Conservation (phyloP, 2,113 vertebrate species). For the human region DNA sequence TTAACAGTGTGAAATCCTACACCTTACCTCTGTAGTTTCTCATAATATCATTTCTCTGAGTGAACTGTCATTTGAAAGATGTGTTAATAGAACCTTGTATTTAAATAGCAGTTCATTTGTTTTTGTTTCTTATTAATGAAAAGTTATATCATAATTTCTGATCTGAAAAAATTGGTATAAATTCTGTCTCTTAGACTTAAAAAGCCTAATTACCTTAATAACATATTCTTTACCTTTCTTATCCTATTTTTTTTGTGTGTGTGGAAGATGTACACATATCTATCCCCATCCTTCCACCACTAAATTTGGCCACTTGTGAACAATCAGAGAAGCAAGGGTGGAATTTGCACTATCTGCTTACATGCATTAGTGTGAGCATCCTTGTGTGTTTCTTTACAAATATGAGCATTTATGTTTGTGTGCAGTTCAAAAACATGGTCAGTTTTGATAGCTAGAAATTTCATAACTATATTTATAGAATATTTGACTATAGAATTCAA, state of each 20-base stretch:
- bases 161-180: not conserved
- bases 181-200: not conserved
- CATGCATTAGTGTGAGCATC: not conserved
- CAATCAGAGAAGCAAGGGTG: not conserved
- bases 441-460: not conserved
- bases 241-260: not conserved
- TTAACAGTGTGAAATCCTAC: not conserved
- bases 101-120: not conserved
- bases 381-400: not conserved
- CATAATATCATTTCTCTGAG: not conserved
- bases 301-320: not conserved
- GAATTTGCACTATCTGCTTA: not conserved
- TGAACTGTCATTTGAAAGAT: not conserved
- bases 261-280: not conserved
- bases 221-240: not conserved
- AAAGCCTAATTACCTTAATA: not conserved
- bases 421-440: not conserved
- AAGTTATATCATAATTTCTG: not conserved
- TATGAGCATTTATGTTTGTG: not conserved
- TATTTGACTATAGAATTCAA: not conserved
- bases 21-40: not conserved
- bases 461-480: not conserved
- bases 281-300: not conserved
- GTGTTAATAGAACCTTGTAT: not conserved
- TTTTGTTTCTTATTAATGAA: not conserved